Evolutionary conservation across 2,113 vertebrate genomes (phyloP).

Genomic region (Pluvialis apricaria): DNA sequence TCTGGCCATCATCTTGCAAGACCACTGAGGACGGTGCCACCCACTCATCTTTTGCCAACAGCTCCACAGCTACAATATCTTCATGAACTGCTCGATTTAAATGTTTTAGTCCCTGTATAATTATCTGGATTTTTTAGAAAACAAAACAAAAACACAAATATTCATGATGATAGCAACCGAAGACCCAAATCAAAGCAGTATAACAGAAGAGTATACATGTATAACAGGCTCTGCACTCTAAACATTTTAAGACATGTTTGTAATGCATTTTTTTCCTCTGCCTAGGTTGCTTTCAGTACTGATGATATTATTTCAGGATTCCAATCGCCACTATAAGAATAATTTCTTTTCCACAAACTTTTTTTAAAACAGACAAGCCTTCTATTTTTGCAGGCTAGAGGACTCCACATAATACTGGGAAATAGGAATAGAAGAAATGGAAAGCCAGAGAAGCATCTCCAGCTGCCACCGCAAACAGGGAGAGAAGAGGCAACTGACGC

Average conservation of each 20-base stretch:
- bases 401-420: background rate
- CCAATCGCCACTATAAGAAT: background rate
- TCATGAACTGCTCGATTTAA: conserved; percentile 93
- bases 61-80: conserved; percentile 90
- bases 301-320: background rate
- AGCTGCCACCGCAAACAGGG: background rate
- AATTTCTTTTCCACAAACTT: background rate
- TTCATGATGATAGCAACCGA: background rate
- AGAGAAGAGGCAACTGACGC: background rate
- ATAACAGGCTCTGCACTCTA: background rate
- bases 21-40: conserved; percentile 87
- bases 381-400: background rate
- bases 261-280: background rate
- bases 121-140: conserved; percentile 75
- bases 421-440: background rate
- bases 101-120: conserved; percentile 91
- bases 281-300: background rate
- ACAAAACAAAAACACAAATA: background rate
- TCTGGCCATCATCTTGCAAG: conserved; percentile 88
- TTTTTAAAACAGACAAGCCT: background rate
- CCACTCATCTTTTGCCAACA: conserved; percentile 85
- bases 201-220: background rate
- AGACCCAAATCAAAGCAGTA: background rate
- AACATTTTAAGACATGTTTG: background rate
- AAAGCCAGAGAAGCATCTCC: background rate